Conservation (phyloP, 2,888 invertebrate genomes). For the Gari tellinella region DNA sequence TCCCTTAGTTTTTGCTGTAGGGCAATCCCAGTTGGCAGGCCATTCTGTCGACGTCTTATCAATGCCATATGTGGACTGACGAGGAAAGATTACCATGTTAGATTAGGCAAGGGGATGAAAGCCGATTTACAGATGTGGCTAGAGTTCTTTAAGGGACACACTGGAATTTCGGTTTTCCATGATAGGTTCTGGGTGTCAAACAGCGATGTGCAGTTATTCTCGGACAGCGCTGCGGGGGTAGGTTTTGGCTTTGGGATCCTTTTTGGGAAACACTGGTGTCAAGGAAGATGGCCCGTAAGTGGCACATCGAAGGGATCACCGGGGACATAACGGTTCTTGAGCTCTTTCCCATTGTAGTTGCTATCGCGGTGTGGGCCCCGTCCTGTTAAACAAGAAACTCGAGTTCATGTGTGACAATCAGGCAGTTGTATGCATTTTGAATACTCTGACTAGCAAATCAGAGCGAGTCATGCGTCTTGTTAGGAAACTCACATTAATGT, state of each 20-base stretch:
- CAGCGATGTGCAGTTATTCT: conserved; percentile 32
- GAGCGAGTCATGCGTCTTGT: conserved; percentile 2
- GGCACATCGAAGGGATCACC: conserved; percentile 14
- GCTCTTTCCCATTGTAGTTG: conserved; percentile 13
- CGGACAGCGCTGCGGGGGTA: conserved; percentile 28
- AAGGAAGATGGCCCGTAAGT: conserved; percentile 17
- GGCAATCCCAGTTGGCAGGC: conserved; percentile 27
- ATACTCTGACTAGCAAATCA: conserved; percentile 26
- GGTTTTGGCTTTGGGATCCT: too few relatives aligned
- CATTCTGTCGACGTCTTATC: conserved; percentile 39
- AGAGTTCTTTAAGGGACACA: conserved; percentile 21
- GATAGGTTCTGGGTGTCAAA: conserved; percentile 31
- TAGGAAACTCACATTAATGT: neutral
- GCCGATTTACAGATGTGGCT: conserved; percentile 31
- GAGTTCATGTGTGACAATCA: conserved; percentile 9
- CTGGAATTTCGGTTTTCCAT: conserved; percentile 34
- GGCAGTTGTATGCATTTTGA: conserved; percentile 15
- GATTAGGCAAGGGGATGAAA: conserved; percentile 17
- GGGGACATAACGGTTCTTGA: conserved; percentile 20
- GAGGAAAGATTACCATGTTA: conserved; percentile 25
- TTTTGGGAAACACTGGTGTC: too few relatives aligned
- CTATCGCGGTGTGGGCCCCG: conserved; percentile 11
- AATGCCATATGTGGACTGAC: conserved; percentile 27
- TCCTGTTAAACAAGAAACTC: conserved; percentile 7
- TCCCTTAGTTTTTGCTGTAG: conserved; percentile 28